Base-by-base conservation (phyloP, 1,140 invertebrate species). In the Hypsibius dujardini region DNA sequence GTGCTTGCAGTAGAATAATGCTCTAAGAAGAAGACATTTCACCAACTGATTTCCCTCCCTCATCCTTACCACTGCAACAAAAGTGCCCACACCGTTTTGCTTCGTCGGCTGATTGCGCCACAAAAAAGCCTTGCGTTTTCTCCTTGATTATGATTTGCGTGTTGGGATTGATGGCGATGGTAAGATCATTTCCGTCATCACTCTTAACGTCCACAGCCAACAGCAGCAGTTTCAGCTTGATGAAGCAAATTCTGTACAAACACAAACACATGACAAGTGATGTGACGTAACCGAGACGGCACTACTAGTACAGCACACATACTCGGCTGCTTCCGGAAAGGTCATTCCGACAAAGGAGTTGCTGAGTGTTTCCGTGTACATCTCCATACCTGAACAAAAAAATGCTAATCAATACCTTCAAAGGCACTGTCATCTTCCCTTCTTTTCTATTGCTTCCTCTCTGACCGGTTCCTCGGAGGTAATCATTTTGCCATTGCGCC, bases 31-130 rank as follows among this genome's bases (percentile, higher is more conserved):
- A 74, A 73, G 47, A 69, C 7, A 40, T n/a, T n/a, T n/a, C n/a
- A n/a, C n/a, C n/a, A n/a, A n/a, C n/a, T n/a, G n/a, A n/a, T n/a
- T n/a, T n/a, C n/a, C n/a, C n/a, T n/a, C n/a, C n/a, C n/a, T n/a
- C n/a, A n/a, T n/a, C n/a, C n/a, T n/a, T n/a, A n/a, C n/a, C n/a
- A n/a, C n/a, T n/a, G n/a, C n/a, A n/a, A n/a, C n/a, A n/a, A n/a
- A n/a, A n/a, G n/a, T n/a, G n/a, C n/a, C n/a, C n/a, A n/a, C n/a
- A 98, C 95, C 95, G 88, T 86, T 98, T 98, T 40, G 98, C 95
- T 85, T 99, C 96, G 82, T 99, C 96, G 46, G 95, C 95, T 75
- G 94, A 98, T 83, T 99, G 95, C 76, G 96, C 96, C 80, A 99
- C 98, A 81, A 99, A 99, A 83, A 99, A 99, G 76, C 95, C 95